A percentile compares a stretch with the other conserved stretches of the same genome.
Evolutionary conservation across 2,888 invertebrate species (phyloP).

Genomic region (Tupiocoris notatus): DNA sequence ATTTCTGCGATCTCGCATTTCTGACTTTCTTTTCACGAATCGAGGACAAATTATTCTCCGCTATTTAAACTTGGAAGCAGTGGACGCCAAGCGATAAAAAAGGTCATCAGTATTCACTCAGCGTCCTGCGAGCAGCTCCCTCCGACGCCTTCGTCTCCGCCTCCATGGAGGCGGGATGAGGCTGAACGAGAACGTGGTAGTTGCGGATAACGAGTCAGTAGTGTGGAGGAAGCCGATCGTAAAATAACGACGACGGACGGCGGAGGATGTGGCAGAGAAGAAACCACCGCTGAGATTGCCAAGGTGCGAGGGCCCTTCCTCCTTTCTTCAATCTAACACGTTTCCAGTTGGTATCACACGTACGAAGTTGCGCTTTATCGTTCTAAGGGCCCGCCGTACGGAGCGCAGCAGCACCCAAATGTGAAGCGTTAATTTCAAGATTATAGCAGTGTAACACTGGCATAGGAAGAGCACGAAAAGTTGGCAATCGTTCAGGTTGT

Average conservation of each 20-base stretch:
- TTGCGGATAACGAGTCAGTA: background rate
- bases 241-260: conserved; percentile 7
- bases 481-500: no score
- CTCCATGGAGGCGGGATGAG: background rate
- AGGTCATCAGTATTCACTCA: conserved; percentile 28
- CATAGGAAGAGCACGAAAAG: no score
- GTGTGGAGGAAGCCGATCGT: conserved; percentile 18
- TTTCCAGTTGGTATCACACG: background rate
- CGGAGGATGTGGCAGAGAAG: background rate
- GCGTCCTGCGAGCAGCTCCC: background rate
- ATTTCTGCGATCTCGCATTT: no score
- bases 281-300: background rate
- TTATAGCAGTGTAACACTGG: no score
- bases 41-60: conserved; percentile 20
- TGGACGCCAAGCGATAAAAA: conserved; percentile 13
- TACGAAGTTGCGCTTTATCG: background rate
- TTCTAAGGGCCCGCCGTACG: no score
- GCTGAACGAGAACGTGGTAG: background rate
- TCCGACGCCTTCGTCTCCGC: no score
- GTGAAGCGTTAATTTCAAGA: no score
- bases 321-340: background rate
- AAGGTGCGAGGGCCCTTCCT: background rate
- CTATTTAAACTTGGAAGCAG: conserved; percentile 18
- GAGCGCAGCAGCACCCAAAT: no score
- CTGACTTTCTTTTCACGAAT: no score